Conservation (phyloP, 2,797 vertebrate genomes). For the Capromys pilorides region DNA sequence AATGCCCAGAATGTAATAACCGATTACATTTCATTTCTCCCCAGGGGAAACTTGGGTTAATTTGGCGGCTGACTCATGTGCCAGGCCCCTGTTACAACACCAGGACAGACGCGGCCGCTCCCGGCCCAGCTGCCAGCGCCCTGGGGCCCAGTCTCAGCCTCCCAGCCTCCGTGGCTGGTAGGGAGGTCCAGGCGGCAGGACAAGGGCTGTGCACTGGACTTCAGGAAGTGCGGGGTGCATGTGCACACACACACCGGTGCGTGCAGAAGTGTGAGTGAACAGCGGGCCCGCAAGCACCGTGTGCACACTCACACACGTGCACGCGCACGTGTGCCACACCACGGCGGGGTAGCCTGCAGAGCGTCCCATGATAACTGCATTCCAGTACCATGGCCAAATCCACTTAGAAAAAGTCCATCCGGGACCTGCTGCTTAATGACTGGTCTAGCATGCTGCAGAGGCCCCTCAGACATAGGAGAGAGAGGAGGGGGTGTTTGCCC, state of each 20-base stretch:
- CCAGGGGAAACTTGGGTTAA: slow-evolving; percentile 89
- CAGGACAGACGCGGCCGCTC: slow-evolving; percentile 84
- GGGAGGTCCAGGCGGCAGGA: neutral
- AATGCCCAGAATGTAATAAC: slow-evolving; percentile 85
- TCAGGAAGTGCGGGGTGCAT: neutral
- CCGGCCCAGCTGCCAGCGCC: slow-evolving; percentile 12
- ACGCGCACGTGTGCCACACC: slow-evolving; percentile 1
- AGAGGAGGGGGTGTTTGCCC: neutral
- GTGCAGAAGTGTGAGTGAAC: neutral
- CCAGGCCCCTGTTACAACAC: slow-evolving; percentile 87
- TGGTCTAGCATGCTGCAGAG: neutral
- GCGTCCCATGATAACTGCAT: slow-evolving; percentile 17
- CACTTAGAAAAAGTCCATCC: slow-evolving; percentile 75
- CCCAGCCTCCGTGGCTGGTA: neutral
- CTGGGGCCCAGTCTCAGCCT: neutral
- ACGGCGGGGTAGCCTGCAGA: slow-evolving; percentile 30
- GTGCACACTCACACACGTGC: neutral
- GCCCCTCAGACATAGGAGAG: too few relatives aligned
- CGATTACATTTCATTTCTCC: slow-evolving; percentile 85
- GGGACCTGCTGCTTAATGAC: neutral
- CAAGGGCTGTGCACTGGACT: neutral
- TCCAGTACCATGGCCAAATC: slow-evolving; percentile 58
- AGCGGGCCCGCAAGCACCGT: neutral
- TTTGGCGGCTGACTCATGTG: slow-evolving; percentile 88
- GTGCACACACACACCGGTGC: rapidly evolving